phyloP scores from a whole-genome alignment of 2,113 vertebrate species.

The Arizona elegans region DNA sequence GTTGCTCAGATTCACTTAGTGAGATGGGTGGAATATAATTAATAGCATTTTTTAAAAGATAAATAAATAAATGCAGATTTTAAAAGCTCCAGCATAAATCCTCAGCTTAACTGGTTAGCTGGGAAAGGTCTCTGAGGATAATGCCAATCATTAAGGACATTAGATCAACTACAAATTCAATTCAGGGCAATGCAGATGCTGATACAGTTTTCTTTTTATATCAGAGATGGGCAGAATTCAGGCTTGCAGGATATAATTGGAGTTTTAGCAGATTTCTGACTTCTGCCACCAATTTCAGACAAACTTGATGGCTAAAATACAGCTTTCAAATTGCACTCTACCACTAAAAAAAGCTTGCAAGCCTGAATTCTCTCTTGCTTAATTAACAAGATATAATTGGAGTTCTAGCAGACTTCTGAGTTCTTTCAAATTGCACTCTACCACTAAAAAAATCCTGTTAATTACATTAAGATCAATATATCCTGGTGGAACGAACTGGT shows the following conservation, averaged over 20 bases:
- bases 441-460: not conserved
- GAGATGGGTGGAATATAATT: not conserved
- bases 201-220: not conserved
- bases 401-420: too few species aligned
- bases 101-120: not conserved
- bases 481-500: not conserved
- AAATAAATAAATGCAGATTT: not conserved
- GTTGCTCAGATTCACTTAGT: not conserved
- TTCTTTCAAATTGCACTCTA: not conserved
- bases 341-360: not conserved
- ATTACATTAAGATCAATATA: not conserved
- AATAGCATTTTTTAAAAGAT: not conserved
- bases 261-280: not conserved
- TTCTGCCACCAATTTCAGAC: not conserved
- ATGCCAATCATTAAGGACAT: not conserved
- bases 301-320: not conserved
- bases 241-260: not conserved
- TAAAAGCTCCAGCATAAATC: not conserved
- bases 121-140: not conserved
- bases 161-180: too few species aligned
- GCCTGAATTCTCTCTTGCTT: too few species aligned
- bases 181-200: not conserved
- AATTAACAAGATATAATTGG: too few species aligned
- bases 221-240: not conserved
- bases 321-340: not conserved